Conservation (phyloP, 2,797 vertebrate species). For the Periophthalmus magnuspinnatus region DNA sequence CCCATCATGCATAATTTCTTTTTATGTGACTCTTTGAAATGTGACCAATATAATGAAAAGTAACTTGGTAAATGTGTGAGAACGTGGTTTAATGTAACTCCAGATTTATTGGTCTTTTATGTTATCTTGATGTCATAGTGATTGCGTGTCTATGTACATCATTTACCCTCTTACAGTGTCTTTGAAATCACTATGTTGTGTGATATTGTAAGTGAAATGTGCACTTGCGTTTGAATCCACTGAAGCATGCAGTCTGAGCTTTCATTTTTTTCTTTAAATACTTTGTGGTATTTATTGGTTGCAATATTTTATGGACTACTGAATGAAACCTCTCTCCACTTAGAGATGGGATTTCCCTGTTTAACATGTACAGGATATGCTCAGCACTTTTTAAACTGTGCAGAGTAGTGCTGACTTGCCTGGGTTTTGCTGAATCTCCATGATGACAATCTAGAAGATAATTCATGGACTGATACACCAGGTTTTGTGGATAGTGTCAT, state of each 20-base stretch:
- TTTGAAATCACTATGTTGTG: not conserved
- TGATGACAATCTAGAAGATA: constrained; percentile 13
- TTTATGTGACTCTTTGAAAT: not conserved
- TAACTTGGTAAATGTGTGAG: constrained; percentile 36
- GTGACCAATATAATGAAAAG: not conserved
- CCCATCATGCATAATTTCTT: not conserved
- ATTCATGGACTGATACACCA: not conserved
- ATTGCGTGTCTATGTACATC: not conserved
- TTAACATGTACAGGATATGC: constrained; percentile 14
- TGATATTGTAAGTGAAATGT: not conserved
- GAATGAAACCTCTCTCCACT: constrained; percentile 16
- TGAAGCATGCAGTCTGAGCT: not conserved
- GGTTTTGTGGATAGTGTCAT: no score
- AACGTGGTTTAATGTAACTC: not conserved
- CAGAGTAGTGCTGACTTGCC: constrained; percentile 31
- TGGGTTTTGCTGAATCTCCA: constrained; percentile 29
- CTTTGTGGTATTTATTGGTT: not conserved
- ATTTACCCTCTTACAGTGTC: no score
- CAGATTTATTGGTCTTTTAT: not conserved
- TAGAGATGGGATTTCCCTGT: constrained; percentile 29
- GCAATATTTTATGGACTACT: constrained; percentile 4
- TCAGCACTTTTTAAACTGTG: constrained; percentile 44
- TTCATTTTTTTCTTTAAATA: constrained; percentile 3
- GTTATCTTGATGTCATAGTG: constrained; percentile 6
- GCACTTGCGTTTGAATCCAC: not conserved